A percentile compares a stretch with the other conserved stretches of the same genome.
Conservation (phyloP, 2,113 vertebrate species). For the Aythya baeri region DNA sequence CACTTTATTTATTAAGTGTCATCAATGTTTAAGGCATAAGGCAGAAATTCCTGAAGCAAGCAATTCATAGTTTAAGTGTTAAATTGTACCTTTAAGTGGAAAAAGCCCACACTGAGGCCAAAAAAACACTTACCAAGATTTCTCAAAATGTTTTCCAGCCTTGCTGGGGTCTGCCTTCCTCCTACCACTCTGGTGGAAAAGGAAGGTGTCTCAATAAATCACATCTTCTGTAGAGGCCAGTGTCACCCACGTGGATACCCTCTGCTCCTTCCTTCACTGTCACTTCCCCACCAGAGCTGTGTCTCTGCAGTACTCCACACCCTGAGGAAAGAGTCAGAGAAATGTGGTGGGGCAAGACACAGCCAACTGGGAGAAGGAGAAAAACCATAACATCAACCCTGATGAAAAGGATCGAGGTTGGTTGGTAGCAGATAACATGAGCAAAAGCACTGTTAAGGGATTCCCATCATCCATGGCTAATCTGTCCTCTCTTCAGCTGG, state of each 20-base stretch:
- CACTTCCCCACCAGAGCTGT: background rate
- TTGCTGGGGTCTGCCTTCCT: background rate
- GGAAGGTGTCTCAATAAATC: background rate
- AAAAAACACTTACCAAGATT: slow-evolving; percentile 44
- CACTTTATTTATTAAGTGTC: slow-evolving; percentile 35
- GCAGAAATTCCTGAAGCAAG: slow-evolving; percentile 17
- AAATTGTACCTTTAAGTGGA: slow-evolving; percentile 35
- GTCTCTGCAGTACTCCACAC: background rate
- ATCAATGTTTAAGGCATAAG: slow-evolving; percentile 28
- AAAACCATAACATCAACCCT: background rate
- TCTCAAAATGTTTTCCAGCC: background rate
- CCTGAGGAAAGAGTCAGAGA: background rate
- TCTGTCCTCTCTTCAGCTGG: background rate
- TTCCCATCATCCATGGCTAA: background rate
- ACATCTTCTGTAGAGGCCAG: background rate
- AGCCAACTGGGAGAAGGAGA: background rate
- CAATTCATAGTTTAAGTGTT: slow-evolving; percentile 33
- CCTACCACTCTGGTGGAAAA: background rate
- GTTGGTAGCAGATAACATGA: background rate
- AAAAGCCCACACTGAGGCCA: slow-evolving; percentile 1
- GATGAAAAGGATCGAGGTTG: background rate
- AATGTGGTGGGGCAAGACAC: background rate
- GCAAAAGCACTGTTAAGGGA: background rate
- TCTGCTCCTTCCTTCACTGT: background rate
- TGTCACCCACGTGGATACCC: background rate